Conservation (phyloP, 2,797 vertebrate genomes). For the Gallinago stenura region DNA sequence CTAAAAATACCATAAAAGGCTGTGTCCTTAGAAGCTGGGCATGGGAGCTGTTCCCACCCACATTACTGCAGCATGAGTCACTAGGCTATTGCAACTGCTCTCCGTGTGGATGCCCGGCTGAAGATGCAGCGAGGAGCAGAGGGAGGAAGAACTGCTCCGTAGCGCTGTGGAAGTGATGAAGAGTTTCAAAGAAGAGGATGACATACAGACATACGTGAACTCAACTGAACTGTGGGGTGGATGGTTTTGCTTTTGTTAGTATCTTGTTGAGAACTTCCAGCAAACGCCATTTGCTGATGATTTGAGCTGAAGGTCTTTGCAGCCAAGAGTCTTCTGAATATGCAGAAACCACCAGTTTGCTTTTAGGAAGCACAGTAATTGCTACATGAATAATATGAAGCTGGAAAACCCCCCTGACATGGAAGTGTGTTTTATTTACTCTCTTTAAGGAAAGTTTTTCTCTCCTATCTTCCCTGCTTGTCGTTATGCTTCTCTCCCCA, state of each 20-base stretch:
- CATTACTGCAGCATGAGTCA: slow-evolving; percentile 73
- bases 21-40: slow-evolving; percentile 52
- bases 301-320: background rate
- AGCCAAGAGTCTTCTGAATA: background rate
- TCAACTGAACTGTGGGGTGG: accelerated
- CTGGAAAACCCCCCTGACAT: background rate
- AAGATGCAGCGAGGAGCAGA: background rate
- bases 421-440: background rate
- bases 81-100: background rate
- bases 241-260: background rate
- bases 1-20: slow-evolving; percentile 76
- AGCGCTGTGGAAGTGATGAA: background rate
- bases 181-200: background rate
- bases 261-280: background rate
- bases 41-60: slow-evolving; percentile 67
- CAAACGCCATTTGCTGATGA: background rate
- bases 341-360: background rate
- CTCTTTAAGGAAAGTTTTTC: background rate
- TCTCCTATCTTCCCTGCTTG: background rate
- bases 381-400: background rate
- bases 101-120: slow-evolving; percentile 15
- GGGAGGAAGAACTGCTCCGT: background rate
- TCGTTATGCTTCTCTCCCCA: background rate
- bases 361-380: background rate
- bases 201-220: background rate